Conservation (phyloP, 2,797 vertebrate species). For the Ciconia nigra region DNA sequence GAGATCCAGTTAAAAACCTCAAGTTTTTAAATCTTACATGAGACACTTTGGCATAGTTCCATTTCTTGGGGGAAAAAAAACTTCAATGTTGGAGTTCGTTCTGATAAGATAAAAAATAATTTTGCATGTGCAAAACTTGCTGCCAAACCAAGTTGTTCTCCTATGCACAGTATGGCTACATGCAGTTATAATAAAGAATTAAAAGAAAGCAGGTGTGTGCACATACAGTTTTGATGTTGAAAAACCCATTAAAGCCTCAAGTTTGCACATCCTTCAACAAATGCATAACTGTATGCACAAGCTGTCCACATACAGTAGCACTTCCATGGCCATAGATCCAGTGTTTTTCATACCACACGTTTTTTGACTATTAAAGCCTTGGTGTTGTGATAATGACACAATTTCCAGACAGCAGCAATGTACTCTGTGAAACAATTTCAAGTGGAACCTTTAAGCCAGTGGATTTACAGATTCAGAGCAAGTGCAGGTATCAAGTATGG, state of each 20-base stretch:
- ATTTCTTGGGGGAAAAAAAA: neutral
- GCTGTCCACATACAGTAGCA: neutral
- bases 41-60: neutral
- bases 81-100: neutral
- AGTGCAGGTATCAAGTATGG: neutral
- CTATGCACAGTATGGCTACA: neutral
- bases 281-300: neutral
- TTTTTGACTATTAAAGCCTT: conserved; percentile 9
- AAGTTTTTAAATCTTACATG: neutral
- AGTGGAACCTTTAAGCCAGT: neutral
- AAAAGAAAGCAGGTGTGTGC: neutral
- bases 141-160: neutral
- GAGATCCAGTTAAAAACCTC: neutral
- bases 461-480: neutral
- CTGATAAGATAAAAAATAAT: neutral
- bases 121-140: neutral
- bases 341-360: conserved; percentile 23
- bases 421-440: conserved; percentile 11
- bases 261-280: neutral
- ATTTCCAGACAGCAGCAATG: neutral
- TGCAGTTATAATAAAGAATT: neutral
- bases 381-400: neutral
- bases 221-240: neutral
- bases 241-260: neutral
- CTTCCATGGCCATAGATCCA: neutral